Evolutionary conservation across 1,140 invertebrate genomes (phyloP).

Genomic region (Lysiphlebus fabarum): DNA sequence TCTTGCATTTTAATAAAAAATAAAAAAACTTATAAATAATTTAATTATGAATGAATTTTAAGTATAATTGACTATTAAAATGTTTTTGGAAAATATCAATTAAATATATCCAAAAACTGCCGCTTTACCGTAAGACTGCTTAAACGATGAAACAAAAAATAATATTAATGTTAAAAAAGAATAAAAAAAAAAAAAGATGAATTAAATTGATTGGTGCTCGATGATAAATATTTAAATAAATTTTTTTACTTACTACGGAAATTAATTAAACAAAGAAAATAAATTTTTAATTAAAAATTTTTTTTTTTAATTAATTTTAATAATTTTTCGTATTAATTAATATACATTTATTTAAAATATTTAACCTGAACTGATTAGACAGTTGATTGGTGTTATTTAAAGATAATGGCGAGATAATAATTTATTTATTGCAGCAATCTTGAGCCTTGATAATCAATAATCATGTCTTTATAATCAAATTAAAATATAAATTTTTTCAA

Average conservation of each 20-base stretch:
- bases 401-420: conserved; percentile 38
- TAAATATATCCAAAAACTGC: conserved; percentile 35
- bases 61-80: too few species aligned
- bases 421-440: conserved; percentile 47
- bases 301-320: too few species aligned
- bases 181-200: conserved; percentile 24
- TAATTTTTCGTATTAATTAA: too few species aligned
- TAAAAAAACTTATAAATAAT: too few species aligned
- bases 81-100: neutral
- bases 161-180: conserved; percentile 12
- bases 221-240: neutral
- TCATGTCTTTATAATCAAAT: too few species aligned
- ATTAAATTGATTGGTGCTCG: conserved; percentile 26
- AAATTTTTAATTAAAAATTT: too few species aligned
- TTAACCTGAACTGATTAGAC: too few species aligned
- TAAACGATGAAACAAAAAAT: conserved; percentile 35
- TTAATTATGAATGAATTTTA: neutral
- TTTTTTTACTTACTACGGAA: too few species aligned
- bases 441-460: conserved; percentile 30
- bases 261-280: too few species aligned
- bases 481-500: too few species aligned
- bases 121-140: conserved; percentile 44
- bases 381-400: conserved; percentile 34
- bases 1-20: conserved; percentile 24
- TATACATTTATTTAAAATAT: too few species aligned